Conservation (phyloP, 2,113 vertebrate species). For the Excalfactoria chinensis region DNA sequence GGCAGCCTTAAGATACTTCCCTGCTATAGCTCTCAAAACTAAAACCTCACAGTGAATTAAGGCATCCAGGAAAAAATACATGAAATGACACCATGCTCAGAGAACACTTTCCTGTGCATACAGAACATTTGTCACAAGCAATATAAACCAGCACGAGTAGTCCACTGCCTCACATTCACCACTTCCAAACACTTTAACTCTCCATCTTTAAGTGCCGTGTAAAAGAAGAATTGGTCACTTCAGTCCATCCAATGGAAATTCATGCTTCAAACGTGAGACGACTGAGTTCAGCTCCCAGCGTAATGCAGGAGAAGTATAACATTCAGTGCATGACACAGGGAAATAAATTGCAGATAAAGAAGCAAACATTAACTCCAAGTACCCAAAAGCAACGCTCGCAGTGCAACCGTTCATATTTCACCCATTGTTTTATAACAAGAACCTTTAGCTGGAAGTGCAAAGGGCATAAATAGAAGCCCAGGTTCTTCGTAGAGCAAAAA, state of each 20-base stretch:
- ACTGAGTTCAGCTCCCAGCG: background rate
- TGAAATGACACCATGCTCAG: background rate
- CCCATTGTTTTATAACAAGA: background rate
- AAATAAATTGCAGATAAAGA: background rate
- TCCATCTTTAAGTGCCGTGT: background rate
- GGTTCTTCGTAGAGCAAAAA: background rate
- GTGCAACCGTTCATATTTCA: background rate
- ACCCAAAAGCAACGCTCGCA: background rate
- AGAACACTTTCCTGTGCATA: background rate
- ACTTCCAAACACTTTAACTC: background rate
- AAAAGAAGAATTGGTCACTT: background rate
- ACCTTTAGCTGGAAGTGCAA: background rate
- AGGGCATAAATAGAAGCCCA: background rate
- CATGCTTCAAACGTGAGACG: background rate
- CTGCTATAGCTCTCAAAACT: background rate
- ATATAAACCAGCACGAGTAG: background rate
- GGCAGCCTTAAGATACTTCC: background rate
- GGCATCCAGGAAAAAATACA: background rate
- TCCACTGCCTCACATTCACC: background rate
- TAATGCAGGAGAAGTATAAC: background rate
- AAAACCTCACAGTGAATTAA: background rate
- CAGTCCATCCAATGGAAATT: background rate
- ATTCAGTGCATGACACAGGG: accelerated
- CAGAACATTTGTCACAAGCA: background rate
- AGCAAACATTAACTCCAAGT: background rate